Percentiles rank a stretch among this genome's conserved stretches.
Conservation (phyloP, 2,888 invertebrate genomes). For the Exephanes ischioxanthus region DNA sequence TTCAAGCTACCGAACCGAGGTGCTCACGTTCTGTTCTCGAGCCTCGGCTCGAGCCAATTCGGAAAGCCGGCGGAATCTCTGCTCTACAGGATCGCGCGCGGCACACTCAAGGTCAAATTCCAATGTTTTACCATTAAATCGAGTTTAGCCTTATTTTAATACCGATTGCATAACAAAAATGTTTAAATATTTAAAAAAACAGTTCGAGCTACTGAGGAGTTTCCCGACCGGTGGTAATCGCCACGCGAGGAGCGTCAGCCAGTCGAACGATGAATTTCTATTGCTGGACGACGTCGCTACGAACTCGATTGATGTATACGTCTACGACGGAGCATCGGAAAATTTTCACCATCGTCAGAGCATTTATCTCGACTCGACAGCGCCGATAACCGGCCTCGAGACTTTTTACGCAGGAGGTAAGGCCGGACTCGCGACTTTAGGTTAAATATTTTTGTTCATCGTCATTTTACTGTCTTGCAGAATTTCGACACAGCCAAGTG, state of each 20-base stretch:
- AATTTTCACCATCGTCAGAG: constrained; percentile 78
- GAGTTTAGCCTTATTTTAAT: background rate
- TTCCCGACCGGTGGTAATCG: constrained; percentile 76
- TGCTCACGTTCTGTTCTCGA: constrained; percentile 73
- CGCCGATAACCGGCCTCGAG: constrained; percentile 72
- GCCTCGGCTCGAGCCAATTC: constrained; percentile 55
- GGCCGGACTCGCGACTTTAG: background rate
- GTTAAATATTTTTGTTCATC: background rate
- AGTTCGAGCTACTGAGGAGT: constrained; percentile 74
- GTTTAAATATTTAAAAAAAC: background rate
- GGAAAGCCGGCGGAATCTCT: constrained; percentile 72
- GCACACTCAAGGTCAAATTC: constrained; percentile 68
- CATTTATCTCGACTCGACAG: constrained; percentile 72
- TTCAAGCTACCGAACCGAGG: constrained; percentile 69
- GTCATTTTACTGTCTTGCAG: background rate
- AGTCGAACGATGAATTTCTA: constrained; percentile 73
- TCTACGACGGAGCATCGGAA: constrained; percentile 71
- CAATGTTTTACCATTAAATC: constrained; percentile 19
- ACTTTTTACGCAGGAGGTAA: constrained; percentile 78
- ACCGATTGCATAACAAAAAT: background rate
- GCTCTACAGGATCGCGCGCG: constrained; percentile 72
- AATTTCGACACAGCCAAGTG: constrained; percentile 47
- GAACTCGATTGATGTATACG: constrained; percentile 76
- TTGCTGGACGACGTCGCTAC: constrained; percentile 76
- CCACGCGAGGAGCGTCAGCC: constrained; percentile 73